Evolutionary conservation across 2,888 invertebrate species (phyloP).

Genomic region (Azorinus chamasolen): DNA sequence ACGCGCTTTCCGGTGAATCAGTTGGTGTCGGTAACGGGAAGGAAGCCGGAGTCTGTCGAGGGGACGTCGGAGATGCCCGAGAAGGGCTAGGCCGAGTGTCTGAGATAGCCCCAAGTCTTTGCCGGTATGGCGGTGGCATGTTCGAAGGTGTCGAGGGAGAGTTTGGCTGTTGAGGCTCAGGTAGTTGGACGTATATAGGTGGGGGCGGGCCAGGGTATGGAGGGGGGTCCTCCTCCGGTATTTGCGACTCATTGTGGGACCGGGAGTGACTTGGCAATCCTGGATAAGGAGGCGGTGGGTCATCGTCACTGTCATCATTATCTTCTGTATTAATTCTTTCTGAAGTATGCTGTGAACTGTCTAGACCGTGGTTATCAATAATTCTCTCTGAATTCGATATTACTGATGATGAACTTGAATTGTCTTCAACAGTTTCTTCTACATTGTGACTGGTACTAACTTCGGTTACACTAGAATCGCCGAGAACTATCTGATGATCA

Average conservation of each 20-base stretch:
- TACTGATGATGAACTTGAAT: background rate
- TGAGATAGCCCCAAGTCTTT: background rate
- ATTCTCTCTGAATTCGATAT: background rate
- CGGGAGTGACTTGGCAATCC: conserved; percentile 32
- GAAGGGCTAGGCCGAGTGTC: background rate
- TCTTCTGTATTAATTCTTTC: conserved; percentile 6
- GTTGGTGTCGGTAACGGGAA: background rate
- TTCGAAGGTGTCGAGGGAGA: background rate
- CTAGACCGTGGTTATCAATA: background rate
- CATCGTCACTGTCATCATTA: conserved; percentile 23
- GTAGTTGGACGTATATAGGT: conserved; percentile 49
- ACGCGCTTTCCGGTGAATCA: no score
- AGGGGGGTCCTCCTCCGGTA: conserved; percentile 52
- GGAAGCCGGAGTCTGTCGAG: conserved; percentile 3
- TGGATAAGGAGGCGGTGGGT: conserved; percentile 58
- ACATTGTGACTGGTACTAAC: background rate
- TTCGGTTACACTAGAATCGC: background rate
- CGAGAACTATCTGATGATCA: background rate
- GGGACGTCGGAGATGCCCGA: background rate
- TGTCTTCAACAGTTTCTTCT: background rate
- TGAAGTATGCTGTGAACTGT: background rate
- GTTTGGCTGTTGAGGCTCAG: conserved; percentile 35
- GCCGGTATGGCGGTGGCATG: conserved; percentile 3
- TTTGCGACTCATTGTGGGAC: background rate
- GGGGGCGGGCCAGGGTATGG: conserved; percentile 61